Evolutionary conservation across 2,888 invertebrate species (phyloP), one percentile per base, ranked within the genome.

Genomic region (Rhingia campestris): DNA sequence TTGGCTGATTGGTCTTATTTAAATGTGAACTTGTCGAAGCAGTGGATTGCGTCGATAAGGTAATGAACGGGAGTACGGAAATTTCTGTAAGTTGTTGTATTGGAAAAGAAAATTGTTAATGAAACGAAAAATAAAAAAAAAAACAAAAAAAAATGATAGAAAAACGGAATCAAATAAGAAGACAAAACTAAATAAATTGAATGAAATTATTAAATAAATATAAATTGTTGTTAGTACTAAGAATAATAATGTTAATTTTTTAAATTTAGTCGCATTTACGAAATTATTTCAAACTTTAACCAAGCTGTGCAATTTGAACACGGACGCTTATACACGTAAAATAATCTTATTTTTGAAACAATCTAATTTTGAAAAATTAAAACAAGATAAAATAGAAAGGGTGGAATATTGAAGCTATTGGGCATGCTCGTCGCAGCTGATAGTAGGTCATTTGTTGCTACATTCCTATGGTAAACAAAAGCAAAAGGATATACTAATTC

Each of bases 21-120:
- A 90, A 90, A 86, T 89, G 90, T 45, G 90, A 90, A 87, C 89
- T 90, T 37, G 90, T 88, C 63, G 90, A 88, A 51, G 82, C 86
- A 70, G 86, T 84, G n/a, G 87, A 86, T 87, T 87, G 88, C 86
- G 88, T 88, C 14, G 90, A 88, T 66, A 90, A 86, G 66, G 90
- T 87, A 70, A 90, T 88, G 87, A 88, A 90, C 76, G 90, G 90
- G 75, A 90, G 88, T 86, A 90, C 90, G 66, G 90, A 89, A 88
- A 90, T 89, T 88, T 90, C 90, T 89, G 73, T 59, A 79, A 84
- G 84, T 84, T 84, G 79, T 84, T 74, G 79, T 79, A 84, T 84
- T 74, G 69, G 66, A 84, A 84, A 79, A 84, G 76, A 82, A 77
- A 77, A 77, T 77, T 73, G 77, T 77, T 77, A 82, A 82, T 84